Percentiles rank a stretch among this genome's conserved stretches.
phyloP scores from a whole-genome alignment of 2,113 vertebrate genomes.

The Parus major region DNA sequence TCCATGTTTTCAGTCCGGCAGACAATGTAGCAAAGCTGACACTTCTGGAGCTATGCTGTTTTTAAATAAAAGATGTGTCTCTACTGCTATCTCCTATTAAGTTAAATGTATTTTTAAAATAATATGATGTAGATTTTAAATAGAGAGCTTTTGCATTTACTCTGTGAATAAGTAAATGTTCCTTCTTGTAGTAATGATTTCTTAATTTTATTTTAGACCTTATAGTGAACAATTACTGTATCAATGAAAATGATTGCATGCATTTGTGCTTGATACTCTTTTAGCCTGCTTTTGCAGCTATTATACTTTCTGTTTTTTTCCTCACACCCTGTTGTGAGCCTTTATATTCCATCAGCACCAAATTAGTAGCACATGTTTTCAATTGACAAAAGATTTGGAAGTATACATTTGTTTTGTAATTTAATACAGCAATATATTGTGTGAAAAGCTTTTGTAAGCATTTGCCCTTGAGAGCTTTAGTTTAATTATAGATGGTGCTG shows the following conservation, averaged over 20 bases:
- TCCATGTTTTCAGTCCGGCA: neutral
- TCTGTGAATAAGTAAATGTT: neutral
- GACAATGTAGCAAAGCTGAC: neutral
- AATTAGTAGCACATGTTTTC: neutral
- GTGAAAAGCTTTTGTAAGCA: conserved; percentile 11
- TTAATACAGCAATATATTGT: neutral
- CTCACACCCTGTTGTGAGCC: neutral
- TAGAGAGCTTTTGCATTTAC: neutral
- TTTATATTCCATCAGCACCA: neutral
- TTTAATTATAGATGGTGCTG: conserved; percentile 37
- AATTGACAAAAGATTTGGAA: neutral
- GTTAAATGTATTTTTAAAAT: neutral
- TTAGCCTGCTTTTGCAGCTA: neutral
- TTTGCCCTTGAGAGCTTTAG: neutral
- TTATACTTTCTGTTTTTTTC: neutral
- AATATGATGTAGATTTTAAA: neutral
- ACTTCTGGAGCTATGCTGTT: neutral
- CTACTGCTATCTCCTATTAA: neutral
- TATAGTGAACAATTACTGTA: neutral
- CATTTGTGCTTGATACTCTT: neutral
- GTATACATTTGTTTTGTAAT: neutral
- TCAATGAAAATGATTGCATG: neutral
- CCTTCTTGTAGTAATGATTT: neutral
- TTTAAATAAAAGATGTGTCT: neutral
- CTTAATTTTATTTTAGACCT: conserved; percentile 10